phyloP scores from a whole-genome alignment of 2,888 invertebrate species.

The Agrotis puta region DNA sequence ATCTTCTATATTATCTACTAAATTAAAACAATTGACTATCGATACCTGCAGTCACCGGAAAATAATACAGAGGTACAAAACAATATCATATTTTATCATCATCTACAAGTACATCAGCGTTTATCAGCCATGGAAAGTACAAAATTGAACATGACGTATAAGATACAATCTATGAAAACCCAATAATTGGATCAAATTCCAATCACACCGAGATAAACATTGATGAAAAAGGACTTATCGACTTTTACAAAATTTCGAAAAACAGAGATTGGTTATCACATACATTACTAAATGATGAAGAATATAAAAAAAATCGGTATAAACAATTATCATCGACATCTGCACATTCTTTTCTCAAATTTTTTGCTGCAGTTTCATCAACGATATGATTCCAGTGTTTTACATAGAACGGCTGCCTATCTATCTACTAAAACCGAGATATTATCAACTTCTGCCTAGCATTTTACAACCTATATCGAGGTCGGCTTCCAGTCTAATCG shows the following conservation, averaged over 20 bases:
- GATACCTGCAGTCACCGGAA: background rate
- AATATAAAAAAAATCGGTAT: conserved; percentile 7
- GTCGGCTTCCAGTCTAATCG: too few species aligned
- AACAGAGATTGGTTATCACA: background rate
- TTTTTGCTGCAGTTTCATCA: background rate
- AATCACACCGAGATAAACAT: background rate
- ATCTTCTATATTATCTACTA: background rate
- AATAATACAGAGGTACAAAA: background rate
- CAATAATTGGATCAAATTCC: background rate
- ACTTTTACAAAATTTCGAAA: background rate
- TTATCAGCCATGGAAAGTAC: background rate
- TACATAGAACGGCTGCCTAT: too few species aligned
- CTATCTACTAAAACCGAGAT: too few species aligned
- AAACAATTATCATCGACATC: background rate
- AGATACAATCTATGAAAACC: background rate
- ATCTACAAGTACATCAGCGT: background rate
- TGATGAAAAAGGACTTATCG: background rate
- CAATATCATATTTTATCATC: too few species aligned
- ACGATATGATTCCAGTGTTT: too few species aligned
- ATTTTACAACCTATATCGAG: too few species aligned
- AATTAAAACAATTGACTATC: background rate
- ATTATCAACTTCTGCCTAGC: too few species aligned
- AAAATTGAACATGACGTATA: background rate
- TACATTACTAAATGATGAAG: background rate
- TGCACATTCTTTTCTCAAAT: background rate